Percentiles rank a stretch among this genome's conserved stretches.
phyloP scores from a whole-genome alignment of 2,888 invertebrate species.

The Hirtodrosophila duncani region DNA sequence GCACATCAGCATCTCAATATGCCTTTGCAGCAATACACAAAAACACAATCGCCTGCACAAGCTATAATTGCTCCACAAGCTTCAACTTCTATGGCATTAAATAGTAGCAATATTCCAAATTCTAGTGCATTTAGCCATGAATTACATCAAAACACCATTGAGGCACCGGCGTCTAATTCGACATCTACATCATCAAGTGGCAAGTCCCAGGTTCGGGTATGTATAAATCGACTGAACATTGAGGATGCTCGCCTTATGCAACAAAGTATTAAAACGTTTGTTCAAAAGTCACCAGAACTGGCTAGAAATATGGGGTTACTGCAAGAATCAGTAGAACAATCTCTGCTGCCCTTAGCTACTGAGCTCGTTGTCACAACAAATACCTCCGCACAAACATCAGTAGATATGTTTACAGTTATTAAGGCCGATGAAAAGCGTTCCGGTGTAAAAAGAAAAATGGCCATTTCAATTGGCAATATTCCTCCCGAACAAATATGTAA shows the following conservation, averaged over 20 bases:
- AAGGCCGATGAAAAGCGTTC: conserved; percentile 79
- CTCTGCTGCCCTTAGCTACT: conserved; percentile 23
- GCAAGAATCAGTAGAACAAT: conserved; percentile 40
- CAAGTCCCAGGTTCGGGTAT: conserved; percentile 76
- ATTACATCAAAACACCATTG: conserved; percentile 79
- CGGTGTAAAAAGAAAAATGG: conserved; percentile 79
- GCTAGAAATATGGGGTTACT: conserved; percentile 81
- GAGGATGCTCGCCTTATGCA: conserved; percentile 83
- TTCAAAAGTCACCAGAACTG: conserved; percentile 81
- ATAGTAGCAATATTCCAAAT: conserved; percentile 20
- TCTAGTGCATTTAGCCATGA: conserved; percentile 40
- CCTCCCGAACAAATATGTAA: conserved; percentile 77
- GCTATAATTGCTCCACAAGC: conserved; percentile 41
- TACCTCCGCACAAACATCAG: conserved; percentile 17
- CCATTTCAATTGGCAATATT: conserved; percentile 68
- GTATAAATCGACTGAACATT: conserved; percentile 76
- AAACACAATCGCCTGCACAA: conserved; percentile 50
- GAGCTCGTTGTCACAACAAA: conserved; percentile 8
- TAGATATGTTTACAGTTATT: conserved; percentile 79
- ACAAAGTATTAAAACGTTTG: conserved; percentile 82
- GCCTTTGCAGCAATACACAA: conserved; percentile 30
- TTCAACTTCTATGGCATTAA: conserved; percentile 17
- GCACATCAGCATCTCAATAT: conserved; percentile 27
- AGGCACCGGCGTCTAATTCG: conserved; percentile 49
- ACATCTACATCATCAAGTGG: conserved; percentile 62